Evolutionary conservation across 2,113 vertebrate genomes (phyloP), one percentile per base, ranked within the genome.

Genomic region (Athene noctua): DNA sequence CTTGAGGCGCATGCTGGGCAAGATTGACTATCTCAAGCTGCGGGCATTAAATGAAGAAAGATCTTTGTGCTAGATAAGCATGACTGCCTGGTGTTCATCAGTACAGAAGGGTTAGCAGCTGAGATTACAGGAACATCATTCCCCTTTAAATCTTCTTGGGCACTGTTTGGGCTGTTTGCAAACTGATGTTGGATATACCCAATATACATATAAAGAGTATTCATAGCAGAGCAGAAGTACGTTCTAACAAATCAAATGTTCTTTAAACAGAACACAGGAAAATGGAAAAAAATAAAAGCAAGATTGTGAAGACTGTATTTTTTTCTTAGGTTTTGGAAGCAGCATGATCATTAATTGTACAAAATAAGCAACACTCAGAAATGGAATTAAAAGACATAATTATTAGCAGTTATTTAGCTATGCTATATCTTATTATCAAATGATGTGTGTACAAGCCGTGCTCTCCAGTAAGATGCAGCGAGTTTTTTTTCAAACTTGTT

Each of bases 101-200:
- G 89, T 71, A 82, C 86, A 51, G 78, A 91, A 91, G 46, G 74
- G 75, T 70, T 88, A 96, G 93, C 26, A 84, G 62, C 72, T 46
- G 83, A 96, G 83, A 96, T 95, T 90, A 86, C 47, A 88, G 89
- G 46, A 94, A 73, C 89, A 89, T 83, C 71, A 72, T 77, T 85
- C 73, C 94, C 72, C 93, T 85, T 88, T 94, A 93, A 97, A 95
- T 96, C 92, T 90, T 80, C 73, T 91, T 79, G 95, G 87, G 84
- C 75, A 91, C 86, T 93, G 59, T 67, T 84, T 77, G 70, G 77
- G 93, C 86, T 83, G 44, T 89, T 97, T 96, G 81, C 93, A 96
- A 92, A 84, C 91, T 67, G 36, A 80, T 63, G 79, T 49, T 6
- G 83, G 70, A 40, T 46, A 84, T 47, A 88, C n/a, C 44, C 49